Evolutionary conservation across 2,888 invertebrate species (phyloP), one percentile per base, ranked within the genome.

Genomic region (Brachypalpus laphriformis): DNA sequence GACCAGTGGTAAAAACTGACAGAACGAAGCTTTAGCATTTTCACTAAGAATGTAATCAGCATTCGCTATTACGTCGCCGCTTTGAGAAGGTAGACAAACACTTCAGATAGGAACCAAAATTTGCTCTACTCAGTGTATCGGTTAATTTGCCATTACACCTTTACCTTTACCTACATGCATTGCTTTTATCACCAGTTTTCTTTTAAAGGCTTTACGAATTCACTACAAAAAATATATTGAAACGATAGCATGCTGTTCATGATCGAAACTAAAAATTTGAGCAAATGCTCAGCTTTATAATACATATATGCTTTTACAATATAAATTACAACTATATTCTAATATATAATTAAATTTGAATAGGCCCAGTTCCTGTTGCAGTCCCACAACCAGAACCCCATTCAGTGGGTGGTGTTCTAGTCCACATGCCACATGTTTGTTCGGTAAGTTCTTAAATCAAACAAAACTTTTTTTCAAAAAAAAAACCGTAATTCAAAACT

Each of bases 351-450:
- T 8, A 59, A 28, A 11, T 37, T 6, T 18, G 57, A 42, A 37
- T 88, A 92, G 92, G 92, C 89, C 91, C 92, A 63, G 90, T 92
- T 72, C 94, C 94, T 9, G 91, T 92, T 66, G 92, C 92, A 42
- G 92, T 92, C 37, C 94, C 94, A 57, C 93, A 94, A 88, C 94
- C 95, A 59, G 96, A 96, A 91, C 94, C 94, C 83, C 95, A 95
- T 92, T 96, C 95, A 28, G 96, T 97, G 76, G 96, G 97, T 87
- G 97, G 97, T 71, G 97, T 97, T 87, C 94, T 98, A 89, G 97
- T 97, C 88, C 97, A 97, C 91, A 97, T 97, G 97, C 97, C 97
- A 88, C 97, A 97, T 94, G 97, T 97, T 93, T 93, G 96, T 94
- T 94, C 93, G 93, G 94, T 92, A 92, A 91, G 92, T 91, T 90